Conservation (phyloP, 2,888 invertebrate genomes). For the Salpingus planirostris region DNA sequence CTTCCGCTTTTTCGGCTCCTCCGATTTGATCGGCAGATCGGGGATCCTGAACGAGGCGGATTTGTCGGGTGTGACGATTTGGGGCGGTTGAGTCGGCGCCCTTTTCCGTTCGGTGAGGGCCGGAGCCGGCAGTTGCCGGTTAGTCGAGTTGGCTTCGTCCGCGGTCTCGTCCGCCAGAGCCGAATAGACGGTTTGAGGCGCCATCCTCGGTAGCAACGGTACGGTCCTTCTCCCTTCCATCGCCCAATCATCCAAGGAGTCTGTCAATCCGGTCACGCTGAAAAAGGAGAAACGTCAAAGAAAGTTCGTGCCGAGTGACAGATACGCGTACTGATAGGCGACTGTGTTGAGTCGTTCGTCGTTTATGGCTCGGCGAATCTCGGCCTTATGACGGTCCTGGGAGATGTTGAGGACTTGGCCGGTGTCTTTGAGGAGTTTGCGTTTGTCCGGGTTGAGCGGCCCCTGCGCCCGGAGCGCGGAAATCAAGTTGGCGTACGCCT, state of each 20-base stretch:
- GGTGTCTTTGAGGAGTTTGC: constrained; percentile 73
- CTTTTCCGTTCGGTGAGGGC: constrained; percentile 42
- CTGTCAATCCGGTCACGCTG: constrained; percentile 58
- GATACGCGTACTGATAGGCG: constrained; percentile 69
- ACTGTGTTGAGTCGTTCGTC: constrained; percentile 84
- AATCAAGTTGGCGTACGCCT: constrained; percentile 84
- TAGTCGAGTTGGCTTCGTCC: constrained; percentile 53
- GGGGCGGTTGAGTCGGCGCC: constrained; percentile 9
- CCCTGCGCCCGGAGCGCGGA: constrained; percentile 91
- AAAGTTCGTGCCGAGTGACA: not conserved
- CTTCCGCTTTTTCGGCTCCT: constrained; percentile 38
- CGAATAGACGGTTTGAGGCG: constrained; percentile 77
- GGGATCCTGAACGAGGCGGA: constrained; percentile 29
- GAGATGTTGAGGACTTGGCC: constrained; percentile 77
- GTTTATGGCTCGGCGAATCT: constrained; percentile 83
- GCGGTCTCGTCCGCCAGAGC: constrained; percentile 75
- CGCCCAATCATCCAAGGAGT: constrained; percentile 67
- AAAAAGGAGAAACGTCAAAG: no score
- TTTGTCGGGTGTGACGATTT: constrained; percentile 8
- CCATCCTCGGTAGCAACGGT: constrained; percentile 74
- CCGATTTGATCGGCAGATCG: constrained; percentile 37
- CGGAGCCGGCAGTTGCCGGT: constrained; percentile 48
- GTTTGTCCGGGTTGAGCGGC: constrained; percentile 73
- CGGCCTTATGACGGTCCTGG: constrained; percentile 84
- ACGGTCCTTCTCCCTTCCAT: constrained; percentile 78